Conservation (phyloP, 1,140 invertebrate species). For the Aphelinus atriplicis region DNA sequence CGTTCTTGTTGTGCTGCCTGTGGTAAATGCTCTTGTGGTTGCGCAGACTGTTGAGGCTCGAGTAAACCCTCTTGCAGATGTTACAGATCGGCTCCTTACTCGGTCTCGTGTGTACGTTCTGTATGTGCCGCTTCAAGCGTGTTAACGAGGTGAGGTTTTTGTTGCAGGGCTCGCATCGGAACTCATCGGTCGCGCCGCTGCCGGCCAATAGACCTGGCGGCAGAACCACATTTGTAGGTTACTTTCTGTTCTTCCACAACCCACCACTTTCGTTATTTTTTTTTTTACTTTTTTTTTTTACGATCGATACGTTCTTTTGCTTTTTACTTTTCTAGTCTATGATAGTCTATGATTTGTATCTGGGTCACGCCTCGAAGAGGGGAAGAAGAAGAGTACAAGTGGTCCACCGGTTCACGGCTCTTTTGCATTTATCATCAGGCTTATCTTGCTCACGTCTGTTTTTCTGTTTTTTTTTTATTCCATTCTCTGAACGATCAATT, state of each 20-base stretch:
- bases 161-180: slow-evolving; percentile 88
- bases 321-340: slow-evolving; percentile 12
- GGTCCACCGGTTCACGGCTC: slow-evolving; percentile 34
- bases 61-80: slow-evolving; percentile 88
- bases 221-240: slow-evolving; percentile 59
- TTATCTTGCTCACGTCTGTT: slow-evolving; percentile 36
- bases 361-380: slow-evolving; percentile 38
- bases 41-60: slow-evolving; percentile 84
- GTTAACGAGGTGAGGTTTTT: slow-evolving; percentile 85
- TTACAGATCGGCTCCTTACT: slow-evolving; percentile 87
- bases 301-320: background rate
- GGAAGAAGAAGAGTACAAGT: slow-evolving; percentile 39
- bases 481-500: too few relatives aligned
- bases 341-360: slow-evolving; percentile 4
- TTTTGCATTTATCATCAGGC: slow-evolving; percentile 43
- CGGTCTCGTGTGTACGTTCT: slow-evolving; percentile 86
- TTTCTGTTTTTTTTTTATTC: slow-evolving; percentile 22
- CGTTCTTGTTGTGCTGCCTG: slow-evolving; percentile 67
- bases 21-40: slow-evolving; percentile 92
- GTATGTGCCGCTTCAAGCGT: slow-evolving; percentile 85
- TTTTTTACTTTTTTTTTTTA: slow-evolving; percentile 17
- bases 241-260: slow-evolving; percentile 48
- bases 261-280: slow-evolving; percentile 37
- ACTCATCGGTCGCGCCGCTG: slow-evolving; percentile 76
- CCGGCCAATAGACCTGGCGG: slow-evolving; percentile 66